Conservation (phyloP, 1,140 invertebrate species). For the Drosophila cardini region DNA sequence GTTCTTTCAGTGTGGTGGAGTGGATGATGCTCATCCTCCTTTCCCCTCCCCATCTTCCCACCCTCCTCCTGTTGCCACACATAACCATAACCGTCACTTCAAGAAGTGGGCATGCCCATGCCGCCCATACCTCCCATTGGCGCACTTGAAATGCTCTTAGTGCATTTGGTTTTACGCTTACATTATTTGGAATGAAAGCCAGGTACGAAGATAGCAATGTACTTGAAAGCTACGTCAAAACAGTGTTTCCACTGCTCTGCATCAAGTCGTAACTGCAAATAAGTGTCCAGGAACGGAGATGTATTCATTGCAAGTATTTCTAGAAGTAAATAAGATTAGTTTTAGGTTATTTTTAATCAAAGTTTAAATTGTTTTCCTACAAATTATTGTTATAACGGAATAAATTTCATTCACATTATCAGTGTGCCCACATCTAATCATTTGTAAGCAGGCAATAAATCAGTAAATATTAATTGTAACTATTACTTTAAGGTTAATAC, state of each 20-base stretch:
- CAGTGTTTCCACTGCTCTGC: constrained; percentile 34
- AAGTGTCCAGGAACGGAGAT: too few species aligned
- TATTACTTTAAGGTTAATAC: too few species aligned
- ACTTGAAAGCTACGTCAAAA: constrained; percentile 14
- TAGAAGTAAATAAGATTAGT: too few species aligned
- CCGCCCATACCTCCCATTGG: constrained; percentile 13
- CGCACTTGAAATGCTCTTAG: constrained; percentile 55
- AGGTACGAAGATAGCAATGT: constrained; percentile 8
- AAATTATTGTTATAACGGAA: too few species aligned
- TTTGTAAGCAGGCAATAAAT: too few species aligned
- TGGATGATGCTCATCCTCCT: background rate
- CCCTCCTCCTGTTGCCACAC: background rate
- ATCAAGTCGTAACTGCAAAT: too few species aligned
- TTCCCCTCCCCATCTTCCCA: background rate
- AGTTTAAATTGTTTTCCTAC: too few species aligned
- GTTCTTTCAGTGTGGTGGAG: constrained; percentile 19
- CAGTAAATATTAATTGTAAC: too few species aligned
- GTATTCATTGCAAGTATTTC: too few species aligned
- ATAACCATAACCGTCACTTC: constrained; percentile 37
- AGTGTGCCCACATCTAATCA: too few species aligned
- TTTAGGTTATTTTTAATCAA: too few species aligned
- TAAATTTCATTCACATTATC: too few species aligned
- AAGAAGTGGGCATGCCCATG: background rate
- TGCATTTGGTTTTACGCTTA: constrained; percentile 55
- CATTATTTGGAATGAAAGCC: constrained; percentile 53